phyloP scores from a whole-genome alignment of 2,888 invertebrate genomes.

The Tyria jacobaeae region DNA sequence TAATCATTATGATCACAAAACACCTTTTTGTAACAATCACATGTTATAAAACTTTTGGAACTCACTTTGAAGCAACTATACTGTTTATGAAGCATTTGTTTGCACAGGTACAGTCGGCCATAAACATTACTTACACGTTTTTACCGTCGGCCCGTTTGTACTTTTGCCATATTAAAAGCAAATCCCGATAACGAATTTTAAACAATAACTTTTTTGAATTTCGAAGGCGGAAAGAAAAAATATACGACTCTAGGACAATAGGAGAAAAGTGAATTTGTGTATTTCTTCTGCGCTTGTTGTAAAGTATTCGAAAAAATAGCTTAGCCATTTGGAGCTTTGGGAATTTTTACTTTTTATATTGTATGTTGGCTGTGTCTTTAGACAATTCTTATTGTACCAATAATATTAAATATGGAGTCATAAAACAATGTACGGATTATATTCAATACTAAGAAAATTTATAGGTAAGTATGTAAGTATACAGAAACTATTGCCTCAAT shows the following conservation, averaged over 20 bases:
- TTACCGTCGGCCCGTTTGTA: slow-evolving; percentile 40
- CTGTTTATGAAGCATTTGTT: slow-evolving; percentile 35
- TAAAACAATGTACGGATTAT: neutral
- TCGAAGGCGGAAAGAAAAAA: slow-evolving; percentile 26
- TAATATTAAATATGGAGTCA: neutral
- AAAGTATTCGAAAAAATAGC: slow-evolving; percentile 21
- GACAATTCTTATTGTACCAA: neutral
- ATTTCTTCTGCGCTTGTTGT: slow-evolving; percentile 26
- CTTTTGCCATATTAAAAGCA: slow-evolving; percentile 20
- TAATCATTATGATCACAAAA: neutral
- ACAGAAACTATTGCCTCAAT: too few species aligned
- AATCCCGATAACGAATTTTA: slow-evolving; percentile 30
- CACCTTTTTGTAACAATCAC: slow-evolving; percentile 16
- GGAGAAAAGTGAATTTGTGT: slow-evolving; percentile 24
- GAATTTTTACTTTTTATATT: neutral
- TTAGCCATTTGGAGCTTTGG: slow-evolving; percentile 1
- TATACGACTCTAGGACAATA: slow-evolving; percentile 8
- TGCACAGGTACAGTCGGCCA: slow-evolving; percentile 39
- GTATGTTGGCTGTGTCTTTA: neutral
- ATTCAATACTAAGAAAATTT: neutral
- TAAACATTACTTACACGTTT: slow-evolving; percentile 35
- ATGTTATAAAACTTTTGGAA: slow-evolving; percentile 14
- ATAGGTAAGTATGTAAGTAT: neutral
- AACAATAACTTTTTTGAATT: slow-evolving; percentile 33
- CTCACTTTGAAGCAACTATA: slow-evolving; percentile 19